phyloP scores from a whole-genome alignment of 2,113 vertebrate genomes.

The Centropus unirufus region DNA sequence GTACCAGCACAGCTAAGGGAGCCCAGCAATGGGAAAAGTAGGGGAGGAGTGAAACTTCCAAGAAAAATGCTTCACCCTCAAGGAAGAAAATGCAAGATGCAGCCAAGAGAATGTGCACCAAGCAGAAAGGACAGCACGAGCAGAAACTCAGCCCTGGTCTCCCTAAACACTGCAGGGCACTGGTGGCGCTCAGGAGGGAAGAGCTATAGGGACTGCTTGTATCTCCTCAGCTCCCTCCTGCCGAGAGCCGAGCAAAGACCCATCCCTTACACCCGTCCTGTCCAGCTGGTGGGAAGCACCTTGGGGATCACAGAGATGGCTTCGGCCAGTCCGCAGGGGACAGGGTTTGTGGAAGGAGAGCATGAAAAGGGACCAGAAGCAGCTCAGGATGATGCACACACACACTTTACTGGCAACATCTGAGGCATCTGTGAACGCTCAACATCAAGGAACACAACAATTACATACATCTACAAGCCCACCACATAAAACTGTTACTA shows the following conservation, averaged over 20 bases:
- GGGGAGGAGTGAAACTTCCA: not conserved
- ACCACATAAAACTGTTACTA: too few relatives aligned
- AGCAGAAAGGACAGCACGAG: not conserved
- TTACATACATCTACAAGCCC: too few relatives aligned
- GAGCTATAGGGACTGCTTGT: not conserved
- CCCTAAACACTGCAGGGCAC: fast-evolving
- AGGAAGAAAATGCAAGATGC: not conserved
- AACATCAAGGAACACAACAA: too few relatives aligned
- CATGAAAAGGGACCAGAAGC: not conserved
- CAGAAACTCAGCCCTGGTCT: not conserved
- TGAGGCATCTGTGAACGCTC: not conserved
- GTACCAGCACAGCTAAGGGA: not conserved
- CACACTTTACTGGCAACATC: not conserved
- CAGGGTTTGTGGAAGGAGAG: not conserved
- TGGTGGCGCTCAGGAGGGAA: not conserved
- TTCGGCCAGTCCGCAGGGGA: not conserved
- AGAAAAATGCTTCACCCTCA: not conserved
- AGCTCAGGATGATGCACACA: fast-evolving
- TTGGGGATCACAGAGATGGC: not conserved
- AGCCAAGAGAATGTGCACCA: not conserved
- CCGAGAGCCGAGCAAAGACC: not conserved
- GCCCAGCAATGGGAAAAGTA: not conserved
- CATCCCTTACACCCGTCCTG: fast-evolving
- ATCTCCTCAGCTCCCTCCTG: not conserved
- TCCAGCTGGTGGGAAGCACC: not conserved